Percentiles rank a stretch among this genome's conserved stretches.
Evolutionary conservation across 2,888 invertebrate genomes (phyloP).

Genomic region (Ochropleura plecta): DNA sequence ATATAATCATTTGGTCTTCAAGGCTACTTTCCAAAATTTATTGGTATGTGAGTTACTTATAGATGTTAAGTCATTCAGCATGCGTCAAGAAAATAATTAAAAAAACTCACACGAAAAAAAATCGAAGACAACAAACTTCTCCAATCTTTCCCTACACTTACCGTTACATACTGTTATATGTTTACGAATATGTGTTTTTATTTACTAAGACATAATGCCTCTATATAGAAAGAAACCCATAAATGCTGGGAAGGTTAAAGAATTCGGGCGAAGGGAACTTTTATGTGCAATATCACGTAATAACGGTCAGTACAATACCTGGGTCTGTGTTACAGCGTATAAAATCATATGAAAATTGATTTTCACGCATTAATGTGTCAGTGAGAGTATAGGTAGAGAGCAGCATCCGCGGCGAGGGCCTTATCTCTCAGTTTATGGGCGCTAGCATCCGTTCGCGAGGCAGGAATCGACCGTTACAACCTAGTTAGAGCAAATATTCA

Average conservation of each 20-base stretch:
- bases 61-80: not conserved
- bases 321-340: conserved; percentile 32
- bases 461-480: conserved; percentile 77
- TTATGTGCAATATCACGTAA: conserved; percentile 38
- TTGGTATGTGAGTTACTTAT: not conserved
- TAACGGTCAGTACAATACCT: conserved; percentile 50
- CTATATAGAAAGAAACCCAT: conserved; percentile 33
- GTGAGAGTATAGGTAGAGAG: conserved; percentile 62
- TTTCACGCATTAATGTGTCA: conserved; percentile 68
- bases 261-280: conserved; percentile 41
- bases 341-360: conserved; percentile 65
- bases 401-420: conserved; percentile 66
- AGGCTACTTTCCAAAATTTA: not conserved
- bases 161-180: conserved; percentile 6
- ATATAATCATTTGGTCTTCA: not conserved
- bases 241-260: conserved; percentile 53
- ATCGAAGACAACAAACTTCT: conserved; percentile 23
- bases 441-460: conserved; percentile 77
- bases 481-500: conserved; percentile 77
- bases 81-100: conserved; percentile 26
- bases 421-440: conserved; percentile 81
- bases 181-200: conserved; percentile 6
- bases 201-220: conserved; percentile 26
- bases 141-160: not conserved
- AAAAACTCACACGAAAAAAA: conserved; percentile 6